These are phyloP conservation scores for Tetrax tetrax DNA, from an alignment of 2,113 vertebrate genomes.

Conservation along the genomic window DNA sequence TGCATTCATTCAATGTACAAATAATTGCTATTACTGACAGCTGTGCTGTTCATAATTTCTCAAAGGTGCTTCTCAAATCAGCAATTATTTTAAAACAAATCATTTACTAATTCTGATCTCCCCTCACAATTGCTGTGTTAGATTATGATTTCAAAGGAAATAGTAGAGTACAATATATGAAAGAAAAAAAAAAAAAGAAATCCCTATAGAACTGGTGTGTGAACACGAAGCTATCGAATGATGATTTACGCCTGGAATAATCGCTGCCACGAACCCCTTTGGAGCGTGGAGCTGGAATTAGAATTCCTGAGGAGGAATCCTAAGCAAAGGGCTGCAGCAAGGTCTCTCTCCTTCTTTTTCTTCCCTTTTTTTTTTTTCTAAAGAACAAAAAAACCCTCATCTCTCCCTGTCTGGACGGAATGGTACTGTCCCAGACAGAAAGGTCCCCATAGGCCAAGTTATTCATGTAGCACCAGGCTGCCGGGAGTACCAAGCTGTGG, in stretches of 20 bases:
- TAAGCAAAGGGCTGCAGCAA: not conserved
- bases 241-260: slow-evolving; percentile 2
- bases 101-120: not conserved
- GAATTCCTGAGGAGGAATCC: slow-evolving; percentile 33
- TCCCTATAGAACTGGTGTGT: not conserved
- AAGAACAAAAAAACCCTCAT: slow-evolving; percentile 18
- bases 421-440: slow-evolving; percentile 79
- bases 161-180: not conserved
- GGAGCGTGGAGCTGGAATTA: slow-evolving; percentile 53
- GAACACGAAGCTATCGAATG: not conserved
- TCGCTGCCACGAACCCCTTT: not conserved
- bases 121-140: not conserved
- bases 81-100: not conserved
- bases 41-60: not conserved
- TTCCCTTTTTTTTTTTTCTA: not conserved
- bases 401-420: slow-evolving; percentile 78
- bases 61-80: not conserved
- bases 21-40: slow-evolving; percentile 8
- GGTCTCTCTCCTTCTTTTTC: not conserved
- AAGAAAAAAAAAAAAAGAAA: not conserved
- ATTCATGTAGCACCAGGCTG: slow-evolving; percentile 32
- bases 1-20: not conserved
- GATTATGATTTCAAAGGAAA: slow-evolving; percentile 3
- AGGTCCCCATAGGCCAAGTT: slow-evolving; percentile 68
- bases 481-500: slow-evolving; percentile 27